phyloP scores from a whole-genome alignment of 2,113 vertebrate species.

The Dinomys branickii region DNA sequence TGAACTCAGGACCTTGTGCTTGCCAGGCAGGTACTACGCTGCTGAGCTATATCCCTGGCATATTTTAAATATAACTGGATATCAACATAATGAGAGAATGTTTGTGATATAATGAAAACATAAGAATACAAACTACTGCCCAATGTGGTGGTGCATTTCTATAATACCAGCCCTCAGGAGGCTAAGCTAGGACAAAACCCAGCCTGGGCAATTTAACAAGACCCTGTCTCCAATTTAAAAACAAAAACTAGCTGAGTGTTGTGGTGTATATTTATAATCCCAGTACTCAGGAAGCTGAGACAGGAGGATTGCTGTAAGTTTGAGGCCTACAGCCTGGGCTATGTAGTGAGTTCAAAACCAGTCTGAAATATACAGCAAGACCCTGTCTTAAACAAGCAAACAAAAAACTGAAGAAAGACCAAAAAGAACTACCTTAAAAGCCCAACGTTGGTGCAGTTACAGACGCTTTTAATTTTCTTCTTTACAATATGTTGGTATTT shows the following conservation, averaged over 20 bases:
- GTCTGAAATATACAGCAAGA: not conserved
- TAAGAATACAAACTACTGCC: not conserved
- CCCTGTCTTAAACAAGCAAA: not conserved
- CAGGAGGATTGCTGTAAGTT: not conserved
- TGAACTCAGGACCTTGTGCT: too few relatives aligned
- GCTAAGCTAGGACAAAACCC: not conserved
- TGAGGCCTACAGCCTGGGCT: not conserved
- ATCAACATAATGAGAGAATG: not conserved
- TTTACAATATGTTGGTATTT: constrained; percentile 50
- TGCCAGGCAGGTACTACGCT: too few relatives aligned
- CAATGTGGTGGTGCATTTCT: not conserved
- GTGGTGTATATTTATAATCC: not conserved
- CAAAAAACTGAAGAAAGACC: not conserved
- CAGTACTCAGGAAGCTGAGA: not conserved
- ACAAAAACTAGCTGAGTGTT: not conserved
- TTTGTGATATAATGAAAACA: not conserved
- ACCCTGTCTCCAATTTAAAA: not conserved
- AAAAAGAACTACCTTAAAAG: not conserved
- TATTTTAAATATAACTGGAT: too few relatives aligned
- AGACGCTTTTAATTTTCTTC: constrained; percentile 8
- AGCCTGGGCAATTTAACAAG: not conserved
- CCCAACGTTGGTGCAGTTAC: not conserved
- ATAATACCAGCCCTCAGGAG: not conserved
- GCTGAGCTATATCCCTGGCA: too few relatives aligned
- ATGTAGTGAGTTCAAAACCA: not conserved